Conservation (phyloP, 2,113 vertebrate species). For the Copsychus sechellarum region DNA sequence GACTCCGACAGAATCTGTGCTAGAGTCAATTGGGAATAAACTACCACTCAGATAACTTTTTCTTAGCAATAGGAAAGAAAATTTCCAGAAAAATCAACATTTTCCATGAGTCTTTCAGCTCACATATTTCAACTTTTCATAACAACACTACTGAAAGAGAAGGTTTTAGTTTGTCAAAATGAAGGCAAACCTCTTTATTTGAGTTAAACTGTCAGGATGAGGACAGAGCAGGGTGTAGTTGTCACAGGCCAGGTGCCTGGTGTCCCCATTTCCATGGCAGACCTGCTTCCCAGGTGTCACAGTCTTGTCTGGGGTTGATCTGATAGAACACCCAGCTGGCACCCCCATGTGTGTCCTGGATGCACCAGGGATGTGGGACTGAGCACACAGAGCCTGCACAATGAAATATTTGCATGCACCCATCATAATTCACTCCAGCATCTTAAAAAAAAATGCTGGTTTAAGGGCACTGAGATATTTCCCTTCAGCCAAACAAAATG, state of each 20-base stretch:
- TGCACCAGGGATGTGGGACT: not conserved
- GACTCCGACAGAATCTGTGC: slow-evolving; percentile 2
- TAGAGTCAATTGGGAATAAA: slow-evolving; percentile 35
- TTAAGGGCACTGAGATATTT: not conserved
- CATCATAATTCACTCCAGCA: not conserved
- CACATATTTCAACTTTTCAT: not conserved
- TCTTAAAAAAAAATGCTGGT: not conserved
- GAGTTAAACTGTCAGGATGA: not conserved
- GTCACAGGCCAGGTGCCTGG: not conserved
- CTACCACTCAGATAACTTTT: not conserved
- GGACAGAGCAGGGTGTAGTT: not conserved
- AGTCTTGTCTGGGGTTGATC: not conserved
- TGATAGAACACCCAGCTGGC: not conserved
- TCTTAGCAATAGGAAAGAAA: not conserved
- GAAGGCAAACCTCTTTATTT: not conserved
- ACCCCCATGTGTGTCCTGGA: not conserved
- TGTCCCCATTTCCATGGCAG: not conserved
- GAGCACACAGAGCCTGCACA: not conserved
- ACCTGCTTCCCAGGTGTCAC: not conserved
- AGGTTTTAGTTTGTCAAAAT: not conserved
- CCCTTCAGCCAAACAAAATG: not conserved
- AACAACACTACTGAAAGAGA: not conserved
- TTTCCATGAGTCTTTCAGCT: not conserved
- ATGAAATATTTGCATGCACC: not conserved
- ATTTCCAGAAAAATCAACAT: not conserved